Evolutionary conservation across 2,888 invertebrate species (phyloP).

Genomic region (Bellardia bayeri): DNA sequence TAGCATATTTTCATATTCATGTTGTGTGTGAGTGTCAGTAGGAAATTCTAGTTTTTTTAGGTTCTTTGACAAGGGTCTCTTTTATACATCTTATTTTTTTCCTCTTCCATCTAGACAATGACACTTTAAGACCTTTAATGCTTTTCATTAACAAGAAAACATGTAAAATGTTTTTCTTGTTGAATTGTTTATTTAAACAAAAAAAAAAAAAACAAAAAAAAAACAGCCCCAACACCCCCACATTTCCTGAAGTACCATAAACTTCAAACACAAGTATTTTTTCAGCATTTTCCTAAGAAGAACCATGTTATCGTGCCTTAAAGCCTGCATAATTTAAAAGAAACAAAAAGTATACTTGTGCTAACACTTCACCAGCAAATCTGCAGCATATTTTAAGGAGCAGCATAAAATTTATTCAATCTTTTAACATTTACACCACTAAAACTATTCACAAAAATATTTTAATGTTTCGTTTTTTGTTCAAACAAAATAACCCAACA

Average conservation of each 20-base stretch:
- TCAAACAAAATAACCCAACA: not conserved
- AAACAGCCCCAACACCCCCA: not conserved
- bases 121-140: slow-evolving; percentile 56
- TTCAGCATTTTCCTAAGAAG: not conserved
- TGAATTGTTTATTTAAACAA: slow-evolving; percentile 23
- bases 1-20: slow-evolving; percentile 53
- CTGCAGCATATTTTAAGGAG: slow-evolving; percentile 51
- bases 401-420: slow-evolving; percentile 53
- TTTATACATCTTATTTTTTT: not conserved
- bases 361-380: slow-evolving; percentile 4
- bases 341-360: slow-evolving; percentile 34
- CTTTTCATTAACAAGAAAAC: slow-evolving; percentile 41
- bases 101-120: slow-evolving; percentile 22
- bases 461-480: slow-evolving; percentile 16
- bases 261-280: slow-evolving; percentile 19
- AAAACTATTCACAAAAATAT: slow-evolving; percentile 48
- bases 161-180: slow-evolving; percentile 41
- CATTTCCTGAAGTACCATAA: not conserved
- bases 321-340: slow-evolving; percentile 56
- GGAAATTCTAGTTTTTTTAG: not conserved
- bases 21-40: not conserved
- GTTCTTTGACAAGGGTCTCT: slow-evolving; percentile 38
- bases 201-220: not conserved
- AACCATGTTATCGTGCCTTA: not conserved
- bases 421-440: slow-evolving; percentile 49